Evolutionary conservation across 2,797 vertebrate genomes (phyloP).

Genomic region (Lacerta bilineata): DNA sequence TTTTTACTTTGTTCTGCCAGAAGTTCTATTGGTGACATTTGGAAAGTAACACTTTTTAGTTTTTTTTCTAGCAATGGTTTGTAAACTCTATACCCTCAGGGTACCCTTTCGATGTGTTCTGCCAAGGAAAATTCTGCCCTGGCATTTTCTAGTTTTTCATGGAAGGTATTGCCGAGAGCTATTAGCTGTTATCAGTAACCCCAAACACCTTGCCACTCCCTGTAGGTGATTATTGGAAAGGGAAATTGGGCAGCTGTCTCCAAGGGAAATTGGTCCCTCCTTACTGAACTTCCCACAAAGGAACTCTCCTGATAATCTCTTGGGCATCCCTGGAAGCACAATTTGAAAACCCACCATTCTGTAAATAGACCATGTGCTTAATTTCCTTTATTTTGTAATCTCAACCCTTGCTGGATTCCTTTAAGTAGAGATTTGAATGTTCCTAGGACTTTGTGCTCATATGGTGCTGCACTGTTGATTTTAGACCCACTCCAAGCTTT

Average conservation of each 20-base stretch:
- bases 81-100: neutral
- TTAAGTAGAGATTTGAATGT: conserved; percentile 16
- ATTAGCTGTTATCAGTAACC: neutral
- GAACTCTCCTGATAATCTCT: neutral
- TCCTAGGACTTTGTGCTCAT: neutral
- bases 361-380: neutral
- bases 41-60: neutral
- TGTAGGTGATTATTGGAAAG: neutral
- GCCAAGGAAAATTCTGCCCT: neutral
- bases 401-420: neutral
- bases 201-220: neutral
- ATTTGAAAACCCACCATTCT: neutral
- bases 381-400: neutral
- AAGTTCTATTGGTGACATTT: neutral
- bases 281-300: neutral
- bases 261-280: neutral
- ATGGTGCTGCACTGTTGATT: rapidly evolving
- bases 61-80: no score
- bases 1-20: conserved; percentile 13
- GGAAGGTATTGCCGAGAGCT: neutral
- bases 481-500: neutral
- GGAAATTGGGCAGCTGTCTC: neutral
- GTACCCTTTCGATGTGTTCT: neutral
- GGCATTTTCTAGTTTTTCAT: neutral
- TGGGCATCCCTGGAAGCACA: neutral